Conservation (phyloP, 2,797 vertebrate genomes). For the Lithobates pipiens region DNA sequence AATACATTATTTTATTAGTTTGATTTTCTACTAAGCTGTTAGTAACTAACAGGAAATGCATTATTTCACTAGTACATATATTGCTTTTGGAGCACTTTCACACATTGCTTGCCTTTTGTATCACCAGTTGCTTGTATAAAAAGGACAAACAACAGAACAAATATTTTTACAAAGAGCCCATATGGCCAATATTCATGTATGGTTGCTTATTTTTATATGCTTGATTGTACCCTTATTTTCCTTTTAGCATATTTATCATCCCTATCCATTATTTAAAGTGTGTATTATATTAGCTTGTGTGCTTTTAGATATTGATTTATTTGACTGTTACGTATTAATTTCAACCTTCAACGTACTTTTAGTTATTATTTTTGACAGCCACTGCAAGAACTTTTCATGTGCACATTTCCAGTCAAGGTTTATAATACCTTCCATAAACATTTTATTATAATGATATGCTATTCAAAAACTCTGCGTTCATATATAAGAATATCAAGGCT, state of each 20-base stretch:
- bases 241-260: constrained; percentile 17
- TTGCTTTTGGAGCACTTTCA: constrained; percentile 22
- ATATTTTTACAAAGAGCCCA: constrained; percentile 1
- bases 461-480: neutral
- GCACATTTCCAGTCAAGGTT: neutral
- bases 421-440: neutral
- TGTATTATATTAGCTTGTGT: constrained; percentile 42
- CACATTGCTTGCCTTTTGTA: constrained; percentile 33
- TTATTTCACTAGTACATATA: constrained; percentile 22
- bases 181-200: constrained; percentile 4
- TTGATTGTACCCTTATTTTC: constrained; percentile 18
- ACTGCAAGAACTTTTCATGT: neutral
- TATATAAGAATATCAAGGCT: too few species aligned
- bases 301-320: neutral
- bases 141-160: neutral
- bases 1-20: neutral
- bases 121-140: constrained; percentile 23
- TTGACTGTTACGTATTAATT: neutral
- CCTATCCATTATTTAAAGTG: constrained; percentile 30
- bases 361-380: too few species aligned
- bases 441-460: neutral
- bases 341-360: neutral
- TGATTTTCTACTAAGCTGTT: neutral
- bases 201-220: constrained; percentile 36
- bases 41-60: constrained; percentile 10